Percentiles rank a stretch among this genome's conserved stretches.
These are phyloP conservation scores for Hemiprocne comata DNA, from an alignment of 2,113 vertebrate species.

Conservation along the genomic window DNA sequence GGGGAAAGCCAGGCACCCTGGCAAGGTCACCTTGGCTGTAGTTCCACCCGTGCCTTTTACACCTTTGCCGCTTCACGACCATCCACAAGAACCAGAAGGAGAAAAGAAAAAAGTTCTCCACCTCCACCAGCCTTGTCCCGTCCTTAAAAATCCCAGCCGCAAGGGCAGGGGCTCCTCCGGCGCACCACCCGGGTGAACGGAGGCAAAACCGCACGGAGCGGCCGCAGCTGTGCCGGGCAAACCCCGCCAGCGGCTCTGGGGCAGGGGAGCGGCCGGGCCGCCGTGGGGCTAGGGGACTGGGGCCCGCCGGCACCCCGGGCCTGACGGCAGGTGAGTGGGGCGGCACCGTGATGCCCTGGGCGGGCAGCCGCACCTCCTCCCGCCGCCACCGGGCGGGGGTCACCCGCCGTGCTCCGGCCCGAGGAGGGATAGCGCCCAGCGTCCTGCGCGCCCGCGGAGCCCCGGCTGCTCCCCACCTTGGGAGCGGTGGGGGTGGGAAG, in stretches of 20 bases:
- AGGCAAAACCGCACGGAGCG: background rate
- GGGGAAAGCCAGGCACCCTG: background rate
- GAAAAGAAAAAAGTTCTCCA: background rate
- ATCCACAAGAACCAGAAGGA: background rate
- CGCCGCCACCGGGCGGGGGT: background rate
- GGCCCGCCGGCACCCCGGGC: background rate
- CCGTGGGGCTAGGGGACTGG: background rate
- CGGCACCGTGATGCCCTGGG: background rate
- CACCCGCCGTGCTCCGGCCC: background rate
- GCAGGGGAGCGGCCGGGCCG: background rate
- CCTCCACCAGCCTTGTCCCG: background rate
- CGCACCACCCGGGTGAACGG: background rate
- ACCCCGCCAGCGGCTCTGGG: background rate
- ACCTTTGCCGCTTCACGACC: background rate
- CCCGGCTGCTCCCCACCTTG: background rate
- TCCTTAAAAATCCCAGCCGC: background rate
- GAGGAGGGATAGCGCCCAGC: background rate
- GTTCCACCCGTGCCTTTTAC: background rate
- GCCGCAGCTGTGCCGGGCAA: background rate
- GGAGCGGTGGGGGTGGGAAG: background rate
- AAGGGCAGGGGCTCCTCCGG: background rate
- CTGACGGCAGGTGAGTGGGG: background rate
- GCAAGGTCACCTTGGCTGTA: slow-evolving; percentile 65
- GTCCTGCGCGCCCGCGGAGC: background rate
- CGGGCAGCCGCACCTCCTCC: background rate